phyloP scores from a whole-genome alignment of 2,113 vertebrate species.

The Leiothrix lutea region DNA sequence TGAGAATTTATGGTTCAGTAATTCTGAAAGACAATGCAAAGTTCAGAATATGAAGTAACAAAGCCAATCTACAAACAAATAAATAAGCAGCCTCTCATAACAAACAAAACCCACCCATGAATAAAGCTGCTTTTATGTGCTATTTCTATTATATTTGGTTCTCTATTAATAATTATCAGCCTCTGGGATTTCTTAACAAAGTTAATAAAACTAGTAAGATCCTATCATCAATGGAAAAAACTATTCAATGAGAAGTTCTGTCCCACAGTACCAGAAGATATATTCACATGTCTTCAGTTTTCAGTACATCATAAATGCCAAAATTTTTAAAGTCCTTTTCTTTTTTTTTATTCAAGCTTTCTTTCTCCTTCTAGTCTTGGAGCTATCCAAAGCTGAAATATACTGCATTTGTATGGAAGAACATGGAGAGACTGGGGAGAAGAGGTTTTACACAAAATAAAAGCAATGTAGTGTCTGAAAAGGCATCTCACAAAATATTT shows the following conservation, averaged over 20 bases:
- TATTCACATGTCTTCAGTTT: neutral
- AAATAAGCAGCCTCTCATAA: neutral
- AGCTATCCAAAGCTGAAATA: neutral
- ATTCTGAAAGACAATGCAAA: neutral
- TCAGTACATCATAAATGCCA: neutral
- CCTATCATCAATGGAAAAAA: neutral
- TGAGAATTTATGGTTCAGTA: neutral
- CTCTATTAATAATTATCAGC: neutral
- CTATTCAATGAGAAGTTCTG: neutral
- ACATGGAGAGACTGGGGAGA: neutral
- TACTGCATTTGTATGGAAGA: neutral
- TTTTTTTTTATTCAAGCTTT: neutral
- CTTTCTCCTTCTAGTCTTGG: neutral
- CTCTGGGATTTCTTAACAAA: neutral
- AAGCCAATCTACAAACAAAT: neutral
- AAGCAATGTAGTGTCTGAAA: neutral
- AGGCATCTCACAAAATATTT: neutral
- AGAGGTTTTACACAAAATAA: neutral
- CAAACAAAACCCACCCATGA: fast-evolving
- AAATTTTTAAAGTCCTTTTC: neutral
- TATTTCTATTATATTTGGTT: neutral
- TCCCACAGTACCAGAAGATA: neutral
- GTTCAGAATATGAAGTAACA: neutral
- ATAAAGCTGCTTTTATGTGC: neutral
- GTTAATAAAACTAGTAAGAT: neutral